Percentiles rank a stretch among this genome's conserved stretches.
Evolutionary conservation across 2,113 vertebrate genomes (phyloP).

Genomic region (Semicossyphus pulcher): DNA sequence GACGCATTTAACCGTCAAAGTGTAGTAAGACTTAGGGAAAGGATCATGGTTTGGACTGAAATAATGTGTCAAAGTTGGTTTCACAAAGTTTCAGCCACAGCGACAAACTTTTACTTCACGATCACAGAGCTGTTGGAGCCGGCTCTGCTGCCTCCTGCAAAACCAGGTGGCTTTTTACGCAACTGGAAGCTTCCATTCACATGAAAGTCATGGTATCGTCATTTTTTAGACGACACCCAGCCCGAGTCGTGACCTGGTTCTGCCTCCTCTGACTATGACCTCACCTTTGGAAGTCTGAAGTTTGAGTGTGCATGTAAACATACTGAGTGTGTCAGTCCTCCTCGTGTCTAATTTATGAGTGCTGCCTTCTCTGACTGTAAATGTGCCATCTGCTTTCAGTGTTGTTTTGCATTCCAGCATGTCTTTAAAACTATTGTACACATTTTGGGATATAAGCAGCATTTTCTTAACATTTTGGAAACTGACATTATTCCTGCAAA

Average conservation of each 20-base stretch:
- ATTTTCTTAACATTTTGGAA: constrained; percentile 13
- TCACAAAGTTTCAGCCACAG: too few relatives aligned
- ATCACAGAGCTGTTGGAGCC: too few relatives aligned
- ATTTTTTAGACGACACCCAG: not conserved
- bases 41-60: too few relatives aligned
- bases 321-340: constrained; percentile 24
- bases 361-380: constrained; percentile 31
- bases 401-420: constrained; percentile 58
- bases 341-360: constrained; percentile 66
- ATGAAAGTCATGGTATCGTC: too few relatives aligned
- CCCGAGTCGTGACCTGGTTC: not conserved
- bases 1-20: too few relatives aligned
- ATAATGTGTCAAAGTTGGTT: too few relatives aligned
- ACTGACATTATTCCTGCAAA: constrained; percentile 1
- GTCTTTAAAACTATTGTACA: constrained; percentile 55
- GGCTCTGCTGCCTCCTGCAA: too few relatives aligned
- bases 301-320: constrained; percentile 53
- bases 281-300: not conserved
- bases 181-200: too few relatives aligned
- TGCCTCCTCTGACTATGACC: not conserved
- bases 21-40: too few relatives aligned
- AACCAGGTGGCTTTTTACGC: too few relatives aligned
- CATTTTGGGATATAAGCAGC: constrained; percentile 8
- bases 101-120: too few relatives aligned
- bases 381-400: constrained; percentile 49